Base-by-base conservation (phyloP, 2,797 vertebrate genomes). In the Cynopterus sphinx region DNA sequence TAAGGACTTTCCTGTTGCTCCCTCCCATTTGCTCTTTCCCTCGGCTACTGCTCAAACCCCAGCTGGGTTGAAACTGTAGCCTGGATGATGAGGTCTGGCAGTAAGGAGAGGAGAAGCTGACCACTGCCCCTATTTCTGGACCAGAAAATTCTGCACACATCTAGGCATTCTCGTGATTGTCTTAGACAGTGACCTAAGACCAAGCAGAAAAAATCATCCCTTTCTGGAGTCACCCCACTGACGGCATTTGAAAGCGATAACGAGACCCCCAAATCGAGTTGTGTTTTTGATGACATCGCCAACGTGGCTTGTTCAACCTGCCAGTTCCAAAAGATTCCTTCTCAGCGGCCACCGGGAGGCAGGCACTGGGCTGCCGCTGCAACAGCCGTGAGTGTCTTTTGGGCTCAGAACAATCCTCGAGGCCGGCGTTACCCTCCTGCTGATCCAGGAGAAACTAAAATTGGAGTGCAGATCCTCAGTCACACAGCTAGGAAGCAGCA, bases 351-450 rank as follows among this genome's bases (percentile, higher is more conserved):
- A 0, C 75, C 17, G 4, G 1, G 17, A 49, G 43, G 19, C 31
- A 41, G 51, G 33, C 55, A 12, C 5, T 4, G 12, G 39, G 55
- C 67, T 55, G 5, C 43, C 6, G 3, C n/a, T n/a, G n/a, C 26
- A 5, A 22, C 4, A 33, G 70, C 12, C 1, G 0, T 51, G 22
- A 53, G 49, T 59, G 71, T 57, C 12, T 0, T 55, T 46, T 28
- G 10, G 22, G 36, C 55, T 85, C 46, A 36, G 3, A n/a, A 33
- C 6, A 6, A 73, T 28, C n/a, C 36, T 11, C 7, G 3, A 17
- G 78, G 71, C 46, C 15, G 55, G 55, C 5, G 7, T 9, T 7
- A 4, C 7, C 28, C 15, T 75, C 63, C 53, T 31, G 41, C 24
- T 0, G 81, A 41, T 33, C 75, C 41, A 4, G 36, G 73, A 68